Evolutionary conservation across 2,797 vertebrate species (phyloP).

Genomic region (Sebastes vulpes): DNA sequence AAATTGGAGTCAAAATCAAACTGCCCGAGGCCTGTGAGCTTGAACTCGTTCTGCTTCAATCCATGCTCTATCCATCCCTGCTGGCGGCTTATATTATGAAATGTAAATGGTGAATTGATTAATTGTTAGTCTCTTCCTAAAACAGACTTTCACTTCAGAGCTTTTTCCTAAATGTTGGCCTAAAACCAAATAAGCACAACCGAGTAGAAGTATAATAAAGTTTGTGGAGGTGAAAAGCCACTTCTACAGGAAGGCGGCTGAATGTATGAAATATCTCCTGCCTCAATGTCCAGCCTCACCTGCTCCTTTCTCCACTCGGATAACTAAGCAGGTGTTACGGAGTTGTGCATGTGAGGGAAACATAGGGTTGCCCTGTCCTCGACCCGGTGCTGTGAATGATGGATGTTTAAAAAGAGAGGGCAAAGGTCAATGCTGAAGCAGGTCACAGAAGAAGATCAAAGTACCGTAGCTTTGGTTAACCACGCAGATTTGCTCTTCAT

Average conservation of each 20-base stretch:
- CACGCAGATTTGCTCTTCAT: conserved; percentile 30
- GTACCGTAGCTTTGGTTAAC: conserved; percentile 38
- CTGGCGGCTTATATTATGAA: neutral
- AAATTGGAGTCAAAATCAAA: conserved; percentile 1
- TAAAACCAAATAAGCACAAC: neutral
- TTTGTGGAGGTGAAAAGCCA: neutral
- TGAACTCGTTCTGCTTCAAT: neutral
- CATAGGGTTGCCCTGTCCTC: conserved; percentile 56
- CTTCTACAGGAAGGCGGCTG: neutral
- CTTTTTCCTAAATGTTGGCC: neutral
- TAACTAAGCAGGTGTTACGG: conserved; percentile 56
- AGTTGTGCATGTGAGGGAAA: conserved; percentile 29
- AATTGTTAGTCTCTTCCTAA: neutral
- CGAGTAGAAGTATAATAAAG: neutral
- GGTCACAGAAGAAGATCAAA: conserved; percentile 59
- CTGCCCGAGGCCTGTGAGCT: neutral
- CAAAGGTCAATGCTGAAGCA: conserved; percentile 58
- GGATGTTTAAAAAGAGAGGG: conserved; percentile 61
- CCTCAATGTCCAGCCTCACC: neutral
- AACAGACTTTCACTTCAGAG: neutral
- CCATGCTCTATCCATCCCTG: neutral
- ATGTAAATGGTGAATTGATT: neutral
- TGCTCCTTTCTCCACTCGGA: neutral
- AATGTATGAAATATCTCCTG: neutral
- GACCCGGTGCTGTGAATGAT: conserved; percentile 63